phyloP scores from a whole-genome alignment of 2,888 invertebrate genomes.

The Drosophila flavopinicola region DNA sequence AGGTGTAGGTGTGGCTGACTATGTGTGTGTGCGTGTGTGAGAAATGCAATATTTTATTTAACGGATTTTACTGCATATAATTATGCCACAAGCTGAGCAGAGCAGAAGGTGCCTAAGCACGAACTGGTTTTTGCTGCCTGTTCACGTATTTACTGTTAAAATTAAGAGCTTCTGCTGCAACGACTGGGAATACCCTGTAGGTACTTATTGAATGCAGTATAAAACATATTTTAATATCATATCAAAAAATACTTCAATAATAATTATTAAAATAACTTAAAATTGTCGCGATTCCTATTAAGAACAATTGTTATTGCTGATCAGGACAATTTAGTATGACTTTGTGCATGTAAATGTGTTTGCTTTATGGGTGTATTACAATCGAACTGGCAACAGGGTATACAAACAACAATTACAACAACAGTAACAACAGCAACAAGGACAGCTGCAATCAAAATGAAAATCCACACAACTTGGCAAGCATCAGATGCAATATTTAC shows the following conservation, averaged over 20 bases:
- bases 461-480: slow-evolving; percentile 69
- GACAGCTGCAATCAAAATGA: slow-evolving; percentile 71
- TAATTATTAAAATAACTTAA: no score
- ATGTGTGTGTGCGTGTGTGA: slow-evolving; percentile 6
- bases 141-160: slow-evolving; percentile 15
- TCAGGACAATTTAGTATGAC: not conserved
- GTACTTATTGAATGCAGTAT: no score
- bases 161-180: not conserved
- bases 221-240: no score
- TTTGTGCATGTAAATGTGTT: not conserved
- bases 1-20: slow-evolving; percentile 4
- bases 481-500: slow-evolving; percentile 73
- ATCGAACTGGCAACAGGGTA: slow-evolving; percentile 5
- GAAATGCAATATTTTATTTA: slow-evolving; percentile 57
- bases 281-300: no score
- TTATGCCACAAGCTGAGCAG: slow-evolving; percentile 46
- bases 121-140: slow-evolving; percentile 19
- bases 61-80: slow-evolving; percentile 64
- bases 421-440: slow-evolving; percentile 24
- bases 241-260: no score
- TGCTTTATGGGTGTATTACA: slow-evolving; percentile 1
- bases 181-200: slow-evolving; percentile 1
- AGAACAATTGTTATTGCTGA: not conserved
- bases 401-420: slow-evolving; percentile 8
- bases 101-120: slow-evolving; percentile 45